Evolutionary conservation across 2,797 vertebrate genomes (phyloP).

Genomic region (Botia kubotai): DNA sequence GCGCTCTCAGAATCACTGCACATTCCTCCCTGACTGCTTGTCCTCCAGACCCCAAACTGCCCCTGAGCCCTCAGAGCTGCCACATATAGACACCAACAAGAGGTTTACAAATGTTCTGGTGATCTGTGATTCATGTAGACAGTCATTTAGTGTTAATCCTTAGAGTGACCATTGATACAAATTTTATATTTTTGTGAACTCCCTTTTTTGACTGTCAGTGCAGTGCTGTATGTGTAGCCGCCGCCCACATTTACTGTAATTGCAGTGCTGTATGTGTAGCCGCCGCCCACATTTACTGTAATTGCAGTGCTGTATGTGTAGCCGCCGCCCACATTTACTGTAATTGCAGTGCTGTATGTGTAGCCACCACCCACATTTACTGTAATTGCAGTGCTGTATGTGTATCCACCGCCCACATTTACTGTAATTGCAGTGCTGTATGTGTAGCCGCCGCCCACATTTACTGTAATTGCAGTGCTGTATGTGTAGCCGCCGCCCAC

Average conservation of each 20-base stretch:
- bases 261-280: background rate
- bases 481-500: too few relatives aligned
- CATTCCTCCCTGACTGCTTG: conserved; percentile 89
- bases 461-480: too few relatives aligned
- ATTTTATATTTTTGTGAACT: too few relatives aligned
- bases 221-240: background rate
- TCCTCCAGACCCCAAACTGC: conserved; percentile 86
- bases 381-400: too few relatives aligned
- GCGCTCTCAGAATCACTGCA: conserved; percentile 97
- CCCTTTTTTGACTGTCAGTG: background rate
- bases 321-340: too few relatives aligned
- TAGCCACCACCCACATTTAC: too few relatives aligned
- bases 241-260: background rate
- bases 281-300: background rate
- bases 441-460: too few relatives aligned
- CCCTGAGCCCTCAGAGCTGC: conserved; percentile 83
- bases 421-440: too few relatives aligned
- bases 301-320: background rate
- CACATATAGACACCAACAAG: conserved; percentile 34
- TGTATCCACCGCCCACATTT: too few relatives aligned
- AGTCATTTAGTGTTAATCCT: background rate
- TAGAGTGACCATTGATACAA: too few relatives aligned
- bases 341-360: too few relatives aligned
- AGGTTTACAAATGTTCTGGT: background rate
- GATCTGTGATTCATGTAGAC: background rate